phyloP scores from a whole-genome alignment of 1,140 invertebrate species.

The Drosophila lowei region DNA sequence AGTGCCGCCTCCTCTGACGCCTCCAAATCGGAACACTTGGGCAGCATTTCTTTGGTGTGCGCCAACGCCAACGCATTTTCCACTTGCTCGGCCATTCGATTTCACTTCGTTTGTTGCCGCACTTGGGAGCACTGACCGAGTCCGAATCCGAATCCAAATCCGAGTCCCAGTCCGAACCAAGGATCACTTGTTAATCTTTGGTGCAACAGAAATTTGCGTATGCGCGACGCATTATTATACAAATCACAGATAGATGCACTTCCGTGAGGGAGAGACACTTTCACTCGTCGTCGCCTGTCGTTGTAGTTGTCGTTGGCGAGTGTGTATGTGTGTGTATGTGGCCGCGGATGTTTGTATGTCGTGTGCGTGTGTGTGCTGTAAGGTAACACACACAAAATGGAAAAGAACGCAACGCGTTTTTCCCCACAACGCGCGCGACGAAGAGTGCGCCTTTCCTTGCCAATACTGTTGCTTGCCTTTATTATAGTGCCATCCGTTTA shows the following conservation, averaged over 20 bases:
- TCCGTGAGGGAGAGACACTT: constrained; percentile 40
- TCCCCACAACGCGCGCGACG: constrained; percentile 66
- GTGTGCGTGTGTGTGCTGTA: constrained; percentile 41
- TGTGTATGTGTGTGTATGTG: constrained; percentile 27
- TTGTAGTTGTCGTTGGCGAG: neutral
- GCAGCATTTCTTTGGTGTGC: constrained; percentile 58
- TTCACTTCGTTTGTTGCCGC: constrained; percentile 5
- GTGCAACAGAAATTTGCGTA: constrained; percentile 72
- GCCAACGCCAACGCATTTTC: constrained; percentile 48
- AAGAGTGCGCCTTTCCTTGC: constrained; percentile 40
- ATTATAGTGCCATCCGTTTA: constrained; percentile 35
- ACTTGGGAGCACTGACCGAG: too few relatives aligned
- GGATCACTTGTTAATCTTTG: constrained; percentile 64
- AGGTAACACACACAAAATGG: constrained; percentile 57
- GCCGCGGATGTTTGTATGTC: constrained; percentile 1
- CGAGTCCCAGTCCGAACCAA: constrained; percentile 14
- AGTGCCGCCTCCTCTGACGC: constrained; percentile 18
- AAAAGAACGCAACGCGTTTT: constrained; percentile 75
- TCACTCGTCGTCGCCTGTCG: constrained; percentile 65
- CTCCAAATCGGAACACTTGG: constrained; percentile 14
- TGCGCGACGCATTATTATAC: constrained; percentile 80
- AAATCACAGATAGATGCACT: constrained; percentile 73
- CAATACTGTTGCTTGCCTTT: constrained; percentile 21
- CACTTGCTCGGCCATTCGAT: constrained; percentile 64
- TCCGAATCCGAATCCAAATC: too few relatives aligned